These are phyloP conservation scores for Capitella teleta DNA, from an alignment of 1,140 invertebrate species.

Conservation along the genomic window DNA sequence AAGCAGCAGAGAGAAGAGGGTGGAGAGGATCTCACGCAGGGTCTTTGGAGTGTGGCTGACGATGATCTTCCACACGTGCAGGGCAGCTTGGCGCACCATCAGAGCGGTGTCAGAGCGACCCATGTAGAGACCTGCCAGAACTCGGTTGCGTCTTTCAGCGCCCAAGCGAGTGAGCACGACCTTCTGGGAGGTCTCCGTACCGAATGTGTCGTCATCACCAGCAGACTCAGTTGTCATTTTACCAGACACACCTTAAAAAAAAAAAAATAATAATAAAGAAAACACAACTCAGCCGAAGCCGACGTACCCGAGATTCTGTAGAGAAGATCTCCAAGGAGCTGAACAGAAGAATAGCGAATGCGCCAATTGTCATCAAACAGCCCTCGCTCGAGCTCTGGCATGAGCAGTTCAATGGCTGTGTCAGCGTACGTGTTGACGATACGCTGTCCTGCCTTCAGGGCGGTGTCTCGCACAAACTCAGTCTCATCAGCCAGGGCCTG, in stretches of 20 bases:
- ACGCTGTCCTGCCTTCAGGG: conserved; percentile 86
- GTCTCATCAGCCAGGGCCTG: conserved; percentile 94
- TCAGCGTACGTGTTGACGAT: conserved; percentile 95
- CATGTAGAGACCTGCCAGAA: conserved; percentile 94
- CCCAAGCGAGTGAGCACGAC: conserved; percentile 82
- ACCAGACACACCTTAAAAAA: conserved; percentile 88
- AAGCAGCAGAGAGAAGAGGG: conserved; percentile 78
- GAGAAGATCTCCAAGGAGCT: conserved; percentile 87
- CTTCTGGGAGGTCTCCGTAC: conserved; percentile 93
- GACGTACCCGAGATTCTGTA: conserved; percentile 74
- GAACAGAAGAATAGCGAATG: conserved; percentile 91
- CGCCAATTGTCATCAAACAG: conserved; percentile 77
- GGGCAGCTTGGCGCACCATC: conserved; percentile 89
- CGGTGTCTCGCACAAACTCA: conserved; percentile 96
- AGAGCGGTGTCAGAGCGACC: conserved; percentile 90
- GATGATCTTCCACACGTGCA: conserved; percentile 95
- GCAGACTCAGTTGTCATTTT: conserved; percentile 99
- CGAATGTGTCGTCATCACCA: conserved; percentile 97
- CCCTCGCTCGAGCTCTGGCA: conserved; percentile 81
- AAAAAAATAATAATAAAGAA: conserved; percentile 3
- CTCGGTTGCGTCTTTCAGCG: conserved; percentile 75
- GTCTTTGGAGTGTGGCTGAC: conserved; percentile 94
- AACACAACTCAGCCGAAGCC: background rate
- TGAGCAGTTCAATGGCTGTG: conserved; percentile 79
- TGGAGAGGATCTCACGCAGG: conserved; percentile 89